Percentiles rank a stretch among this genome's conserved stretches.
Evolutionary conservation across 2,113 vertebrate species (phyloP).

Genomic region (Puntigrus tetrazona): DNA sequence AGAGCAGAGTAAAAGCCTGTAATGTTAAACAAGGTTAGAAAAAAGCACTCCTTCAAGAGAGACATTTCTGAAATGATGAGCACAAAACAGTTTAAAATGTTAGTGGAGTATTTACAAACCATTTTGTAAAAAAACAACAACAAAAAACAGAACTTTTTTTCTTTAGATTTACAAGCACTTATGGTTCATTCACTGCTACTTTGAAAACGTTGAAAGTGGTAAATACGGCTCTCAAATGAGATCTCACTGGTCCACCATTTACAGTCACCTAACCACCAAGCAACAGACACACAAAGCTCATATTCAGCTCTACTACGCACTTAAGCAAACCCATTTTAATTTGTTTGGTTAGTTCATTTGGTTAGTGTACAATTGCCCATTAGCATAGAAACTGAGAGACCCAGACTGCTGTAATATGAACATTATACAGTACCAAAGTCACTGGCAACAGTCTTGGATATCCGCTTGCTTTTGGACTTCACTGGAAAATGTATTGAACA

Average conservation of each 20-base stretch:
- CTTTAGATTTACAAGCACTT: background rate
- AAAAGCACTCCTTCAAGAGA: background rate
- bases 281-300: background rate
- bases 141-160: background rate
- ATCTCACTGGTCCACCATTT: background rate
- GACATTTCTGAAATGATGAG: background rate
- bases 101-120: background rate
- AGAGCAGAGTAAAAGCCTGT: constrained; percentile 44
- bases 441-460: constrained; percentile 93
- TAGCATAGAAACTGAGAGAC: constrained; percentile 60
- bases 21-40: constrained; percentile 51
- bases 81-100: background rate
- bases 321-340: background rate
- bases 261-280: background rate
- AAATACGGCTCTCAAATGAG: background rate
- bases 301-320: background rate
- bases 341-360: constrained; percentile 39
- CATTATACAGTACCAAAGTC: constrained; percentile 80
- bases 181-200: background rate
- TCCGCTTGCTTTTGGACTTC: constrained; percentile 94
- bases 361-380: constrained; percentile 43
- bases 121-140: background rate
- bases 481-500: constrained; percentile 86
- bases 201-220: background rate
- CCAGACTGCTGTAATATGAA: constrained; percentile 50